These are phyloP conservation scores for Petrocephalus sullivani DNA, from an alignment of 2,797 vertebrate genomes.

Conservation along the genomic window DNA sequence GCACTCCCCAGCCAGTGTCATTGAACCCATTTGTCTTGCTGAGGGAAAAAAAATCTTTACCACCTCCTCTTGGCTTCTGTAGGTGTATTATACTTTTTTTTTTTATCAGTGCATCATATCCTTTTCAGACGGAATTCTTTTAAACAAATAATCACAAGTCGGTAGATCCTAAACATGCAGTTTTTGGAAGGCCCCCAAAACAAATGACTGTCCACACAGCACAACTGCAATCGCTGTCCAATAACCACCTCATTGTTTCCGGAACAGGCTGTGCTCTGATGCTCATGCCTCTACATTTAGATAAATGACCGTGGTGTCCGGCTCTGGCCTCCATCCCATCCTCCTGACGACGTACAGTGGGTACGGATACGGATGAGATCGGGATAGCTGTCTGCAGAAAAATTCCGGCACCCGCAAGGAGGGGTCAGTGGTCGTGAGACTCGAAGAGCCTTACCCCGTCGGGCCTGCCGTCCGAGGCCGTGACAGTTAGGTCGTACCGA, in stretches of 20 bases:
- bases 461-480: conserved; percentile 81
- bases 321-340: conserved; percentile 19
- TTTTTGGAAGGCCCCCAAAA: not conserved
- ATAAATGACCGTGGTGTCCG: conserved; percentile 31
- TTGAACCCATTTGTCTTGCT: not conserved
- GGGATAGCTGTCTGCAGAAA: not conserved
- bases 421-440: not conserved
- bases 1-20: not conserved
- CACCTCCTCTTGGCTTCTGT: not conserved
- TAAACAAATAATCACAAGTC: conserved; percentile 9
- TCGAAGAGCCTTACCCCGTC: conserved; percentile 77
- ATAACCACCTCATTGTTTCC: conserved; percentile 34
- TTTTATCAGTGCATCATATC: not conserved
- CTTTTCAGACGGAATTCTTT: not conserved
- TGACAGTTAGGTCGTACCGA: conserved; percentile 83
- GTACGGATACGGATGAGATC: not conserved
- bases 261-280: conserved; percentile 20
- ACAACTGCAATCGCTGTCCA: not conserved
- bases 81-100: not conserved
- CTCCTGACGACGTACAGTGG: conserved; percentile 11
- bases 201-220: not conserved
- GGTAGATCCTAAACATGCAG: not conserved
- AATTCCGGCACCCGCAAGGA: not conserved
- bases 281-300: conserved; percentile 36
- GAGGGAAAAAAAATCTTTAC: not conserved